Evolutionary conservation across 2,113 vertebrate species (phyloP).

Genomic region (Nerophis ophidion): DNA sequence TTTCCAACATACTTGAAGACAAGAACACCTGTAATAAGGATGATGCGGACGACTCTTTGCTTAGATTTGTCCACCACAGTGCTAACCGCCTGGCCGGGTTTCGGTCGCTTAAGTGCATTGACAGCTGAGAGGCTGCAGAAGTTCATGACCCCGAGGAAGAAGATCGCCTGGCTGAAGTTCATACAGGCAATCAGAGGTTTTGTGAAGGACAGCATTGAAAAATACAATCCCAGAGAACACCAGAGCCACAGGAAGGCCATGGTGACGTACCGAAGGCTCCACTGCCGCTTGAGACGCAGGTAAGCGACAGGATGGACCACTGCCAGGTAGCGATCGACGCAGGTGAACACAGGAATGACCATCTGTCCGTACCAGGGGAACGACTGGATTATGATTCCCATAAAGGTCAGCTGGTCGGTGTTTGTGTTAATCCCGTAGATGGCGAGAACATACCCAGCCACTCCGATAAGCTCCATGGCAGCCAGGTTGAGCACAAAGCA

Average conservation of each 20-base stretch:
- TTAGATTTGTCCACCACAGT: not conserved
- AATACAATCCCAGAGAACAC: too few species aligned
- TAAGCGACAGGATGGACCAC: conserved; percentile 29
- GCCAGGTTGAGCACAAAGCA: conserved; percentile 6
- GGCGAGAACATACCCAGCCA: fast-evolving
- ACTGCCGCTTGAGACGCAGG: not conserved
- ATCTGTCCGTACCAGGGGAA: not conserved
- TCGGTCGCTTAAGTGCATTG: not conserved
- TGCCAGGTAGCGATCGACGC: conserved; percentile 35
- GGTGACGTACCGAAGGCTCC: conserved; percentile 13
- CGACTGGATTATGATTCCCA: fast-evolving
- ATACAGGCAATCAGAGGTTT: not conserved
- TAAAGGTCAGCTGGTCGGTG: fast-evolving
- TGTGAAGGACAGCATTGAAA: not conserved
- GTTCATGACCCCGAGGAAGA: too few species aligned
- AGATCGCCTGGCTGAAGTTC: not conserved
- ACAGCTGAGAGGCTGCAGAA: not conserved
- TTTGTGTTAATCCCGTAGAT: fast-evolving
- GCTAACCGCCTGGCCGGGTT: not conserved
- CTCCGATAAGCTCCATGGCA: conserved; percentile 2
- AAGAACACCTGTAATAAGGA: not conserved
- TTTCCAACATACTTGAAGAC: not conserved
- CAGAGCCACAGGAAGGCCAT: conserved; percentile 10
- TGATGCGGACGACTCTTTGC: not conserved
- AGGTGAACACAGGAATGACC: conserved; percentile 15